phyloP scores from a whole-genome alignment of 1,140 invertebrate species.

The Hypothenemus hampei region DNA sequence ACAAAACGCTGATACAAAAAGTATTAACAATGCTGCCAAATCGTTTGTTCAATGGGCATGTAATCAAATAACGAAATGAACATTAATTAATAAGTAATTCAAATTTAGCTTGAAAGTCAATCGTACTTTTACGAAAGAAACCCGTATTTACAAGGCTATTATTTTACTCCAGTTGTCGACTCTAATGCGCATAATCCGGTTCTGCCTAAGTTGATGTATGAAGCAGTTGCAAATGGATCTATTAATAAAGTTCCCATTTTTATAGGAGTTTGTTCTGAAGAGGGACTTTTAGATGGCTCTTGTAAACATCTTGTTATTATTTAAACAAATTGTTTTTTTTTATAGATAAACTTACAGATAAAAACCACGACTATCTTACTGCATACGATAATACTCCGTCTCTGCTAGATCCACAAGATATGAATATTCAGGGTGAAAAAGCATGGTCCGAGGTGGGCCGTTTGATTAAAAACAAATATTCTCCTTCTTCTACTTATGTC shows the following conservation, averaged over 20 bases:
- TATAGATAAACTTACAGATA: not conserved
- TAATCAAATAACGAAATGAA: not conserved
- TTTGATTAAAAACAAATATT: not conserved
- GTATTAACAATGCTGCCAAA: slow-evolving; percentile 1
- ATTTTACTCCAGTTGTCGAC: slow-evolving; percentile 17
- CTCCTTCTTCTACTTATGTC: not conserved
- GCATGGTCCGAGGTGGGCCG: not conserved
- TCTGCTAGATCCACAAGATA: not conserved
- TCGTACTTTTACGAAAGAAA: not conserved
- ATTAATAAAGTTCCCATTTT: slow-evolving; percentile 28
- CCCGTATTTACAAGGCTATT: slow-evolving; percentile 19
- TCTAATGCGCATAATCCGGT: slow-evolving; percentile 19
- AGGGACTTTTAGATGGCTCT: not conserved
- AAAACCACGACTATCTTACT: not conserved
- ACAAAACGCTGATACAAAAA: slow-evolving; percentile 10
- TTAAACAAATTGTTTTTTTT: not conserved
- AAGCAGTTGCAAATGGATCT: slow-evolving; percentile 19
- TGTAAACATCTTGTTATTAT: not conserved
- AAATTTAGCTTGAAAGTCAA: slow-evolving; percentile 8
- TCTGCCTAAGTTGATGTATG: slow-evolving; percentile 25
- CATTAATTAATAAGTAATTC: no score
- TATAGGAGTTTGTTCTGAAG: slow-evolving; percentile 33
- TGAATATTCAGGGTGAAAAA: not conserved
- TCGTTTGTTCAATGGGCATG: slow-evolving; percentile 8
- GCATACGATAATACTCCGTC: not conserved